These are phyloP conservation scores for Montipora sp. DNA, from an alignment of 64 coral and sea anemone species.

Conservation along the genomic window DNA sequence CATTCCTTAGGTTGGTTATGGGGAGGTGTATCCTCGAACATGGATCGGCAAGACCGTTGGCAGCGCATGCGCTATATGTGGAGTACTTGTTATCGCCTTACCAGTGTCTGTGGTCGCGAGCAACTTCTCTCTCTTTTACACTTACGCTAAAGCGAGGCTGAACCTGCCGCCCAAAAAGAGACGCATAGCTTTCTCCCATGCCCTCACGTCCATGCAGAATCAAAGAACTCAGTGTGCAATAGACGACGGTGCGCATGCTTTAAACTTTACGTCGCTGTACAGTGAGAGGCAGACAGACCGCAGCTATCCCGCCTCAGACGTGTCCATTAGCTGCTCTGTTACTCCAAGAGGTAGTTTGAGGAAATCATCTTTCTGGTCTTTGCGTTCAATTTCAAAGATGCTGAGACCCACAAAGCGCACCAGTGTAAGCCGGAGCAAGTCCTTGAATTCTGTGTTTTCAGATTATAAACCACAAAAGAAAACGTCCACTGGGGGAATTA, in stretches of 20 bases:
- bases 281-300: constrained; percentile 83
- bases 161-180: constrained; percentile 92
- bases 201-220: constrained; percentile 82
- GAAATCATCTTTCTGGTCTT: constrained; percentile 64
- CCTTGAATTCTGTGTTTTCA: constrained; percentile 34
- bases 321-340: constrained; percentile 67
- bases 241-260: constrained; percentile 8
- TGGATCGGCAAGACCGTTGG: constrained; percentile 96
- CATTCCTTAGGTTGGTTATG: constrained; percentile 89
- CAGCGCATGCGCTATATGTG: constrained; percentile 95
- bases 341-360: constrained; percentile 48
- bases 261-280: constrained; percentile 67
- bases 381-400: constrained; percentile 71
- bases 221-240: constrained; percentile 31
- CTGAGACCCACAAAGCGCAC: constrained; percentile 23
- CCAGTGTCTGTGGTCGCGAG: constrained; percentile 96
- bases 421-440: constrained; percentile 20
- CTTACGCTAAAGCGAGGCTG: constrained; percentile 98
- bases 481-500: background rate
- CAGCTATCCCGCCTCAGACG: constrained; percentile 77
- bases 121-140: constrained; percentile 97
- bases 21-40: constrained; percentile 89
- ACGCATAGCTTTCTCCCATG: constrained; percentile 84
- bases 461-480: constrained; percentile 3
- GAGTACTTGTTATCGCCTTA: constrained; percentile 95